These are phyloP conservation scores for Brenthis ino DNA, from an alignment of 2,888 invertebrate species.

Conservation along the genomic window DNA sequence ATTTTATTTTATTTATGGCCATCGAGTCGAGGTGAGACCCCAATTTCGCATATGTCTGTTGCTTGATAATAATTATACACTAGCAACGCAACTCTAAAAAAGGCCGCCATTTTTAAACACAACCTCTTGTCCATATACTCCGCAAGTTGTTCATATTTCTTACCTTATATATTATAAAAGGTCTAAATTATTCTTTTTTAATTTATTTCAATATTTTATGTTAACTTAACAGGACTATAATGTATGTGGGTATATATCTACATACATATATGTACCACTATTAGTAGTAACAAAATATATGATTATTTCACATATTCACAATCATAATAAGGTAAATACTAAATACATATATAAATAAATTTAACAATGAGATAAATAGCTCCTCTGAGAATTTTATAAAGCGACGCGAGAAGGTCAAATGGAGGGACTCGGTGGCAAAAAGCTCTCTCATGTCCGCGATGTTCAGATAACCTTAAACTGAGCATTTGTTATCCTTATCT, in stretches of 20 bases:
- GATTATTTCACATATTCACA: background rate
- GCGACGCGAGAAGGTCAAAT: constrained; percentile 60
- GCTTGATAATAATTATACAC: constrained; percentile 80
- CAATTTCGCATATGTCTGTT: constrained; percentile 79
- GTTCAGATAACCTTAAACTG: constrained; percentile 81
- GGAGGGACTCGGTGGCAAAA: constrained; percentile 78
- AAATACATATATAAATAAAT: constrained; percentile 16
- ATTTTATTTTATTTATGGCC: constrained; percentile 80
- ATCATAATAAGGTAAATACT: constrained; percentile 14
- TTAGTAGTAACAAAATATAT: no score
- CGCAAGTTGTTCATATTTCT: constrained; percentile 11
- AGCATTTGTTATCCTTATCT: constrained; percentile 82
- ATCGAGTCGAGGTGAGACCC: constrained; percentile 78
- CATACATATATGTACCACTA: no score
- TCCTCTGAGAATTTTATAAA: constrained; percentile 34
- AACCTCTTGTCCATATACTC: constrained; percentile 38
- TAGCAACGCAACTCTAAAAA: constrained; percentile 65
- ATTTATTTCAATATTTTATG: no score
- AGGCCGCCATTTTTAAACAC: constrained; percentile 72
- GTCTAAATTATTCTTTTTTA: no score
- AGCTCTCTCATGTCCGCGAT: constrained; percentile 80
- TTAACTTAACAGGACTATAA: no score
- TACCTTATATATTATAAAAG: background rate
- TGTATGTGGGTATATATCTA: no score
- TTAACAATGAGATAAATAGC: constrained; percentile 27